Percentiles rank a stretch among this genome's conserved stretches.
phyloP scores from a whole-genome alignment of 2,113 vertebrate species.

The Tachycineta bicolor region DNA sequence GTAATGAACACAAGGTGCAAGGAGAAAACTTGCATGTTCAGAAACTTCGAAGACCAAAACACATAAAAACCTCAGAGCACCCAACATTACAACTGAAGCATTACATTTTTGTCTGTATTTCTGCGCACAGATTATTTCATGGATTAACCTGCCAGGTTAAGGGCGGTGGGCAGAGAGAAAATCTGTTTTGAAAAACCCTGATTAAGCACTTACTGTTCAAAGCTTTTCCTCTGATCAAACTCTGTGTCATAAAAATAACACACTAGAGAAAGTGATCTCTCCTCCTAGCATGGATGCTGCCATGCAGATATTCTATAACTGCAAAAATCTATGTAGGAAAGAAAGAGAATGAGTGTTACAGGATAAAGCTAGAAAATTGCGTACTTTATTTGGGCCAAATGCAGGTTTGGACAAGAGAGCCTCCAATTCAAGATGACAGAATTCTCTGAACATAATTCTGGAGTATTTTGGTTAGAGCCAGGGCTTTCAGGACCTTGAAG shows the following conservation, averaged over 20 bases:
- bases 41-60: background rate
- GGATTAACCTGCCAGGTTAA: background rate
- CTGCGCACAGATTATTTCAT: background rate
- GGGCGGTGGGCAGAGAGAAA: background rate
- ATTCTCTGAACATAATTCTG: background rate
- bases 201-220: background rate
- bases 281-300: background rate
- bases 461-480: background rate
- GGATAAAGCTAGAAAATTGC: background rate
- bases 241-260: background rate
- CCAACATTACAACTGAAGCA: background rate
- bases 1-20: background rate
- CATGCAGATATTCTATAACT: background rate
- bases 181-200: background rate
- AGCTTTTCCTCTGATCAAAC: slow-evolving; percentile 10
- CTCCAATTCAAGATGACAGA: background rate
- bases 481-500: background rate
- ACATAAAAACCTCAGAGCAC: background rate
- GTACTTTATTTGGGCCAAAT: background rate
- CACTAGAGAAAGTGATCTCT: background rate
- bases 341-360: background rate
- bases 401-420: background rate
- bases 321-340: background rate
- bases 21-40: background rate
- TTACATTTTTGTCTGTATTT: background rate